A percentile compares a stretch with the other conserved stretches of the same genome.
These are phyloP conservation scores for Gadus chalcogrammus DNA, from an alignment of 2,113 vertebrate genomes.

Conservation along the genomic window DNA sequence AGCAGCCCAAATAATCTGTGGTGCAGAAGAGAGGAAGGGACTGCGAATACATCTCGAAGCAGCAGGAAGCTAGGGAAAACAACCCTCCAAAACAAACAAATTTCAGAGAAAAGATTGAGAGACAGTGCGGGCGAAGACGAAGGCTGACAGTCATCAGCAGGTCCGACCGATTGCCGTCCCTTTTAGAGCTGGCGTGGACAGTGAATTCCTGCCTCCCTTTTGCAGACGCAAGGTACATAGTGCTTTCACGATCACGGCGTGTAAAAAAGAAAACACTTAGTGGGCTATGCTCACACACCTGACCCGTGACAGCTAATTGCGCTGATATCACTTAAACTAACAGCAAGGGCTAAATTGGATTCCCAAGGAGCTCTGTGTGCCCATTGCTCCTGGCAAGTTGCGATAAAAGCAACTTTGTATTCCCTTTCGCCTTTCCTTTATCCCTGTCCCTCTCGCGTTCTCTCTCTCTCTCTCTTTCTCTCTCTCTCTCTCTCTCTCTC, in stretches of 20 bases:
- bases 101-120: constrained; percentile 44
- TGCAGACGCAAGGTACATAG: not conserved
- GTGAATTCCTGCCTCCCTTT: not conserved
- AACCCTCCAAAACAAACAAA: constrained; percentile 23
- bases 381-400: constrained; percentile 61
- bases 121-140: constrained; percentile 15
- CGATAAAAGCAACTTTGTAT: constrained; percentile 72
- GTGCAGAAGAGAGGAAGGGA: too few species aligned
- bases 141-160: constrained; percentile 43
- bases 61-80: not conserved
- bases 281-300: constrained; percentile 38
- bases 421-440: constrained; percentile 16
- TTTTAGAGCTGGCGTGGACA: constrained; percentile 15
- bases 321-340: constrained; percentile 67
- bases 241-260: too few species aligned
- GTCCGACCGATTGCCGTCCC: constrained; percentile 16
- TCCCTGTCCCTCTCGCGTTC: not conserved
- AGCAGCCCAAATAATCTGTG: too few species aligned
- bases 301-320: constrained; percentile 68
- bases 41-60: not conserved
- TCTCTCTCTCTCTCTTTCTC: too few species aligned
- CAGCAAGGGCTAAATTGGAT: constrained; percentile 64
- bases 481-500: constrained; percentile 7
- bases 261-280: constrained; percentile 57
- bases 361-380: constrained; percentile 56